Conservation (phyloP, 2,113 vertebrate species). For the Amphiprion ocellaris region DNA sequence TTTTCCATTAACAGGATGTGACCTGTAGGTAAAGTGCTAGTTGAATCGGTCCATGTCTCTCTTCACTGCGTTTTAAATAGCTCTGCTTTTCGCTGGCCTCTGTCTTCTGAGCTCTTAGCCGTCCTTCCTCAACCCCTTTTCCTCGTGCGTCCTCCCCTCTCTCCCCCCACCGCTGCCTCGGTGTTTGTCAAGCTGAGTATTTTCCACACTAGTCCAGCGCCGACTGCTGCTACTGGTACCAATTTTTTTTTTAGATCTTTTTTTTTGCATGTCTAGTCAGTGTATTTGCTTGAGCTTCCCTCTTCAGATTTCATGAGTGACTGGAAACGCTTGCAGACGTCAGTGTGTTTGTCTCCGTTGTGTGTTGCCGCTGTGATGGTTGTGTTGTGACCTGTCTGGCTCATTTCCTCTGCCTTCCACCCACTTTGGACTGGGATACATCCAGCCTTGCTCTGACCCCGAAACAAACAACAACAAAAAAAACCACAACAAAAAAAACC, state of each 20-base stretch:
- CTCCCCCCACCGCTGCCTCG: not conserved
- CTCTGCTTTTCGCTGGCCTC: slow-evolving; percentile 56
- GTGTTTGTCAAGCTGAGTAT: not conserved
- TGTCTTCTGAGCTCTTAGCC: slow-evolving; percentile 59
- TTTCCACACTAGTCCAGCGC: not conserved
- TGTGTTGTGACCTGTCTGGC: slow-evolving; percentile 20
- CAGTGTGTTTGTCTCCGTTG: slow-evolving; percentile 5
- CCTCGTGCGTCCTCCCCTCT: slow-evolving; percentile 2
- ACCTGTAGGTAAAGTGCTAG: slow-evolving; percentile 70
- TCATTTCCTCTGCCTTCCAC: slow-evolving; percentile 12
- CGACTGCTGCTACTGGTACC: no score
- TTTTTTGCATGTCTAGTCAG: not conserved
- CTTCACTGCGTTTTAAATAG: slow-evolving; percentile 73
- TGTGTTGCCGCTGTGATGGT: not conserved
- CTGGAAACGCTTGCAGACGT: not conserved
- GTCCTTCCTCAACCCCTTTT: not conserved
- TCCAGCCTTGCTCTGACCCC: not conserved
- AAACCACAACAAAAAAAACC: not conserved
- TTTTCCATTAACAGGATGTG: slow-evolving; percentile 69
- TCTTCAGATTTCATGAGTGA: not conserved
- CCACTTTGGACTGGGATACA: not conserved
- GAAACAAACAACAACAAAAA: not conserved
- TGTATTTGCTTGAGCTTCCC: not conserved
- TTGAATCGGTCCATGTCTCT: slow-evolving; percentile 50
- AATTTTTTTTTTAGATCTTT: not conserved